Evolutionary conservation across 92 coral and sea anemone species (phyloP).

Genomic region (Phenganax stokvisi): DNA sequence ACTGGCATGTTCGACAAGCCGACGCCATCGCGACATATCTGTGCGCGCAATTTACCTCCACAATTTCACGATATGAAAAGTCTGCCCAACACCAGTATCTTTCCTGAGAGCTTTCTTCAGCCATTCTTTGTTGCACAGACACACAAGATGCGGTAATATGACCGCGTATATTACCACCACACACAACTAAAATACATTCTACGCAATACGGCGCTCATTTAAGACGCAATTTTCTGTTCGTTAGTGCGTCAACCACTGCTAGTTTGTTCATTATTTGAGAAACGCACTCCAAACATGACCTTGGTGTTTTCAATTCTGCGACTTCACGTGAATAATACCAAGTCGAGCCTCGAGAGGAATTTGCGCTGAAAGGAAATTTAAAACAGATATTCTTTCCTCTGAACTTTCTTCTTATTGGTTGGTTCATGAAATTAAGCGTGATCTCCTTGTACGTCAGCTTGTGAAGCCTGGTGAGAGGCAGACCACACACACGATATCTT

Average conservation of each 20-base stretch:
- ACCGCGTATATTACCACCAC: conserved; percentile 34
- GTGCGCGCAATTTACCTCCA: conserved; percentile 50
- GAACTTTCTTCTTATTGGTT: conserved; percentile 24
- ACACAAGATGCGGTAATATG: conserved; percentile 35
- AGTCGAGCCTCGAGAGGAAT: conserved; percentile 20
- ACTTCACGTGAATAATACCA: conserved; percentile 20
- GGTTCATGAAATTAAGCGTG: conserved; percentile 30
- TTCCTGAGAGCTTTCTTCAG: conserved; percentile 5
- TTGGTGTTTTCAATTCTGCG: conserved; percentile 6
- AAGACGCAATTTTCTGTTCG: conserved; percentile 9
- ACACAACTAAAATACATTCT: not conserved
- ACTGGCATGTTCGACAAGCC: conserved; percentile 24
- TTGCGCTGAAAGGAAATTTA: conserved; percentile 37
- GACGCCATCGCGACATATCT: conserved; percentile 20
- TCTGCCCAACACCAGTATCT: conserved; percentile 55
- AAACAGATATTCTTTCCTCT: conserved; percentile 32
- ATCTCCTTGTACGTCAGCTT: conserved; percentile 34
- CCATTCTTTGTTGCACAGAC: conserved; percentile 18
- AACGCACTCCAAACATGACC: conserved; percentile 25
- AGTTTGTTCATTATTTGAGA: conserved; percentile 26
- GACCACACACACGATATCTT: conserved; percentile 38
- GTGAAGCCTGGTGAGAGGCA: conserved; percentile 25
- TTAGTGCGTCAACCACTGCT: not conserved
- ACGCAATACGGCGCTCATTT: conserved; percentile 22
- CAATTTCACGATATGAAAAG: conserved; percentile 60